Conservation (phyloP, 2,888 invertebrate genomes). For the Cheilosia soror region DNA sequence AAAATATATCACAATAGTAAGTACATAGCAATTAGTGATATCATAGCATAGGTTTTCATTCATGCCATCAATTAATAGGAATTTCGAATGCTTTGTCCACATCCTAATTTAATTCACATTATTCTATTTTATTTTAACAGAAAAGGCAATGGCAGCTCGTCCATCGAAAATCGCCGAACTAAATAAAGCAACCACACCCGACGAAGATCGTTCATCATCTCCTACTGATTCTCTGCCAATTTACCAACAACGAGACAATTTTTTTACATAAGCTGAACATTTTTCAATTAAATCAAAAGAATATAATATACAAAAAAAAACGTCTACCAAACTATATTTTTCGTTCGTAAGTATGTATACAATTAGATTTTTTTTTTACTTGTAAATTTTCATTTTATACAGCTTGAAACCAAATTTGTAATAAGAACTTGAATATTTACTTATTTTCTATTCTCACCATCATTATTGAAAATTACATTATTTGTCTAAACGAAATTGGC, state of each 20-base stretch:
- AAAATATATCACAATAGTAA: slow-evolving; percentile 45
- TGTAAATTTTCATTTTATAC: slow-evolving; percentile 54
- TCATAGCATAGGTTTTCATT: background rate
- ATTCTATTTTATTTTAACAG: slow-evolving; percentile 82
- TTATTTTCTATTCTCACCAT: slow-evolving; percentile 24
- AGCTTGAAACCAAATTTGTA: slow-evolving; percentile 65
- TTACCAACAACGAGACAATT: slow-evolving; percentile 94
- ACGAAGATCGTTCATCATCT: slow-evolving; percentile 87
- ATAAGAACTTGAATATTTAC: slow-evolving; percentile 13
- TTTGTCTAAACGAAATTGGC: slow-evolving; percentile 21
- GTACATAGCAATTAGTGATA: slow-evolving; percentile 33
- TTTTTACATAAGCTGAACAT: slow-evolving; percentile 85
- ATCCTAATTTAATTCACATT: background rate
- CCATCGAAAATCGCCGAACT: slow-evolving; percentile 86
- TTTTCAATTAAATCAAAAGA: slow-evolving; percentile 10
- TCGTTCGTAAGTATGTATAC: slow-evolving; percentile 44
- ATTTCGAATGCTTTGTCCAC: background rate
- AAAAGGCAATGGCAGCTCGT: slow-evolving; percentile 91
- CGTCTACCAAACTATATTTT: slow-evolving; percentile 34
- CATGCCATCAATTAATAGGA: background rate
- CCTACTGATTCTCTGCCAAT: slow-evolving; percentile 92
- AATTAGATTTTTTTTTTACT: slow-evolving; percentile 39
- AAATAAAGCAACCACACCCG: slow-evolving; percentile 78
- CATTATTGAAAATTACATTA: slow-evolving; percentile 15
- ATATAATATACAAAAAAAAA: slow-evolving; percentile 1